Evolutionary conservation across 2,113 vertebrate genomes (phyloP).

Genomic region (Oncorhynchus clarkii): DNA sequence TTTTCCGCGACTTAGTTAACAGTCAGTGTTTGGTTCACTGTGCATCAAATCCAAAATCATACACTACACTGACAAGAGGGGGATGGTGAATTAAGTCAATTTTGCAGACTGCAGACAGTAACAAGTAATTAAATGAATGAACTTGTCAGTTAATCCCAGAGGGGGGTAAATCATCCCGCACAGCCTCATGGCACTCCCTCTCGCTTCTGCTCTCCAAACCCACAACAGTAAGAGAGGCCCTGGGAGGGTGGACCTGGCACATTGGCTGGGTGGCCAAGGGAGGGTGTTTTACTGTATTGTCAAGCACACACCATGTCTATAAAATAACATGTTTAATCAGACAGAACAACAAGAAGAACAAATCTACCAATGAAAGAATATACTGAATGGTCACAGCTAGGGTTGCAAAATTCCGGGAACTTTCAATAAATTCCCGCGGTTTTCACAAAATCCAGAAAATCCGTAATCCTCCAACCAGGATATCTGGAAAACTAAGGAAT

Average conservation of each 20-base stretch:
- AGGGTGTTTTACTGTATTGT: conserved; percentile 24
- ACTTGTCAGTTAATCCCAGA: conserved; percentile 68
- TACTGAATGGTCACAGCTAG: no score
- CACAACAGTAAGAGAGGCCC: not conserved
- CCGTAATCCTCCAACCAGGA: no score
- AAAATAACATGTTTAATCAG: conserved; percentile 50
- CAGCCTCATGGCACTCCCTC: conserved; percentile 19
- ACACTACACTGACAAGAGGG: conserved; percentile 55
- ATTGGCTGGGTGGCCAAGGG: not conserved
- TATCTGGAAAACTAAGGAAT: no score
- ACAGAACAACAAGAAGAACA: conserved; percentile 28
- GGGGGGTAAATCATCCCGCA: conserved; percentile 57
- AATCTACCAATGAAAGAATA: conserved; percentile 18
- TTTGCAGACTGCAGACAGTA: conserved; percentile 63
- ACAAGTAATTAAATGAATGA: conserved; percentile 71
- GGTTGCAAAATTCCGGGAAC: no score
- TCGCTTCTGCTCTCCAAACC: conserved; percentile 10
- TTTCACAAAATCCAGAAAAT: no score
- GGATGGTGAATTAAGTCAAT: conserved; percentile 46
- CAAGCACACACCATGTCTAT: conserved; percentile 33
- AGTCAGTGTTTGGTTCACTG: conserved; percentile 50
- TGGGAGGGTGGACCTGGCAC: no score
- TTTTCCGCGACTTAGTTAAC: not conserved
- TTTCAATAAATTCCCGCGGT: no score
- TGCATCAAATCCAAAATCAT: conserved; percentile 58